A percentile compares a stretch with the other conserved stretches of the same genome.
Evolutionary conservation across 37 sponge, comb jelly and placozoan species (phyloP).

Genomic region (Mnemiopsis leidyi): DNA sequence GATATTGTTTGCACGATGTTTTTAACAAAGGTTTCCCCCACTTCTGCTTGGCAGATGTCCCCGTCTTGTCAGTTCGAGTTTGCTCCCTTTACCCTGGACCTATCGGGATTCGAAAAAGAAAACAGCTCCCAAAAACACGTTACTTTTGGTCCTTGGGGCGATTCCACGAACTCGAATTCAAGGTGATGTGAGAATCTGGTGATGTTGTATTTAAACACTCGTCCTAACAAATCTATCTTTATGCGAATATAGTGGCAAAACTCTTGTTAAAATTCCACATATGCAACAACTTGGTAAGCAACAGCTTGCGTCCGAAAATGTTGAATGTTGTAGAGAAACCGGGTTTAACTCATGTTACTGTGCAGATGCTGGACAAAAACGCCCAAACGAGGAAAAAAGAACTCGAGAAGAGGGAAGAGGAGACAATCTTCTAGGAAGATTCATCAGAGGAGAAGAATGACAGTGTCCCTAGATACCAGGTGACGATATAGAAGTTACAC

Average conservation of each 20-base stretch:
- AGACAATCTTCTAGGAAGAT: neutral
- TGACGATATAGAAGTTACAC: no score
- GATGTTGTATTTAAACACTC: no score
- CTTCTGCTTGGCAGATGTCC: neutral
- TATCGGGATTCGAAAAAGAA: neutral
- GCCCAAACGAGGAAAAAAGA: neutral
- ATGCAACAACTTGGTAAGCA: neutral
- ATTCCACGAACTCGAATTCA: neutral
- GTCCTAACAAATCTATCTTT: neutral
- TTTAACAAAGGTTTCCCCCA: neutral
- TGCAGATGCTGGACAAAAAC: neutral
- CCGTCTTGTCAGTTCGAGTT: neutral
- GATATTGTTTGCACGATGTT: no score
- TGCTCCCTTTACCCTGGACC: neutral
- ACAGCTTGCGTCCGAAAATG: neutral
- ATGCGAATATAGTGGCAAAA: neutral
- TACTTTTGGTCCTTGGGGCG: neutral
- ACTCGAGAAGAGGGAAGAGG: neutral
- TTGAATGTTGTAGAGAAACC: neutral
- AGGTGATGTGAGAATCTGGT: no score
- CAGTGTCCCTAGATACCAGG: neutral
- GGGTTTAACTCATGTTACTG: neutral
- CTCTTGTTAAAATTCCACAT: neutral
- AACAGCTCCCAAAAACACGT: neutral
- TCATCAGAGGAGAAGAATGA: neutral